These are phyloP conservation scores for Drosophila nr. medialis DNA, from an alignment of 2,888 invertebrate species.

Conservation along the genomic window DNA sequence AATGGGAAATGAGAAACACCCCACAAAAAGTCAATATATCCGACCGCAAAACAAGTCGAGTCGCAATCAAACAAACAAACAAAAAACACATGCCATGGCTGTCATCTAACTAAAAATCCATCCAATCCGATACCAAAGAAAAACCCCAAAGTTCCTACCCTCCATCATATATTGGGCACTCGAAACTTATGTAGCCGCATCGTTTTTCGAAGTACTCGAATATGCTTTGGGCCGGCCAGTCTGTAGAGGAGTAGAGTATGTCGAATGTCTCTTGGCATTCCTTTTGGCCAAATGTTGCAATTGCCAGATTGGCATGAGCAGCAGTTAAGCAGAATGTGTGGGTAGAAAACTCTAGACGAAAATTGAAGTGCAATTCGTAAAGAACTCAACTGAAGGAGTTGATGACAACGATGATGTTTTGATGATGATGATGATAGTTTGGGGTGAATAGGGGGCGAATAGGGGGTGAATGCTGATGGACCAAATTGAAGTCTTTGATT, in stretches of 20 bases:
- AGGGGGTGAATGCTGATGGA: conserved; percentile 21
- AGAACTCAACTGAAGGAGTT: conserved; percentile 36
- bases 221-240: conserved; percentile 6
- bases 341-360: conserved; percentile 15
- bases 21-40: conserved; percentile 20
- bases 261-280: conserved; percentile 24
- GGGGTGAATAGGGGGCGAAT: too few relatives aligned
- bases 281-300: conserved; percentile 23
- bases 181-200: conserved; percentile 15
- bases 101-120: conserved; percentile 24
- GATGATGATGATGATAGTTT: neutral
- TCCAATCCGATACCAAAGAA: neutral
- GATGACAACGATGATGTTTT: conserved; percentile 6
- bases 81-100: conserved; percentile 12
- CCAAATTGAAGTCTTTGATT: conserved; percentile 43
- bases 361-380: conserved; percentile 50
- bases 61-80: conserved; percentile 19
- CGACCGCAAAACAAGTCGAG: conserved; percentile 19
- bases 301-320: conserved; percentile 3
- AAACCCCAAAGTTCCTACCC: neutral
- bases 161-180: conserved; percentile 6
- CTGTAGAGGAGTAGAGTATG: neutral
- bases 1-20: neutral
- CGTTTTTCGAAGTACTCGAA: conserved; percentile 32
- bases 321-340: neutral